Percentiles rank a stretch among this genome's conserved stretches.
Conservation (phyloP, 2,797 vertebrate genomes). For the Micromesistius poutassou region DNA sequence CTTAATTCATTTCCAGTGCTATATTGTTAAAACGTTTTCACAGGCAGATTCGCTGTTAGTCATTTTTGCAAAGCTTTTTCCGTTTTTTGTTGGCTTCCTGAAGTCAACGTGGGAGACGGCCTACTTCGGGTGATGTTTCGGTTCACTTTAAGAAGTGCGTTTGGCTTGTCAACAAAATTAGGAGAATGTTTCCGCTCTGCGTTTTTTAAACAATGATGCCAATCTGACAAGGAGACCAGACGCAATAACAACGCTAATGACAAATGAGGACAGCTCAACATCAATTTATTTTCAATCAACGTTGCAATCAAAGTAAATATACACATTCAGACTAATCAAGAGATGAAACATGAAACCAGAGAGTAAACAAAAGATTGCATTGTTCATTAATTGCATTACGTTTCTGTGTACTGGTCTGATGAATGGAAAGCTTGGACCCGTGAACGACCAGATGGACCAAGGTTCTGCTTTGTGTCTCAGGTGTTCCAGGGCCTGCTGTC, state of each 20-base stretch:
- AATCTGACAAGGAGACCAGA: neutral
- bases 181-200: neutral
- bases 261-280: neutral
- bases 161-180: conserved; percentile 9
- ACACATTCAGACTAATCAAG: neutral
- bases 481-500: conserved; percentile 76
- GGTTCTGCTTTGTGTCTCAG: conserved; percentile 43
- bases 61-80: neutral
- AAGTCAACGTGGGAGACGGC: conserved; percentile 27
- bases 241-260: neutral
- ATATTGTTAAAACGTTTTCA: conserved; percentile 15
- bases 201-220: neutral
- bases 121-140: conserved; percentile 46
- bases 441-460: conserved; percentile 1
- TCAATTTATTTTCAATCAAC: neutral
- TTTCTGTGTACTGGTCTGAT: neutral
- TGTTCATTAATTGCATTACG: neutral
- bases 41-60: neutral
- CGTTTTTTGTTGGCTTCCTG: neutral
- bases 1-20: conserved; percentile 41
- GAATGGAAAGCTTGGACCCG: conserved; percentile 4
- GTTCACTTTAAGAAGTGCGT: conserved; percentile 37
- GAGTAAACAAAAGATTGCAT: neutral
- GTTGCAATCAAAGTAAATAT: neutral
- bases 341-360: neutral